These are phyloP conservation scores for Dichetophora obliterata DNA, from an alignment of 2,888 invertebrate genomes.

Conservation along the genomic window DNA sequence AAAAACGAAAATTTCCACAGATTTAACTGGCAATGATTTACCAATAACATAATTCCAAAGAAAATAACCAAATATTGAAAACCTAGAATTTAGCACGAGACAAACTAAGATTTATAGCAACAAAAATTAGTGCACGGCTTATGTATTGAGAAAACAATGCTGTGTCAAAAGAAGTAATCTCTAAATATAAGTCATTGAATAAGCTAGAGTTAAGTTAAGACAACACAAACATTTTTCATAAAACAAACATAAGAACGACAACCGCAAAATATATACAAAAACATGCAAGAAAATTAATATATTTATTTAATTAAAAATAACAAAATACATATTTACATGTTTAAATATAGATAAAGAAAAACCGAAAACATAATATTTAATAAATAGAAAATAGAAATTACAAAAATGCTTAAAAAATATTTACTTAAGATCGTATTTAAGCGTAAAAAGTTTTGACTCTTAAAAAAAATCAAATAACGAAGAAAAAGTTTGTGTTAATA, in stretches of 20 bases:
- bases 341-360: conserved; percentile 18
- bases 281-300: conserved; percentile 41
- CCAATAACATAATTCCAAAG: too few species aligned
- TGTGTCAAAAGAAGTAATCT: not conserved
- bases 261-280: conserved; percentile 10
- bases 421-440: not conserved
- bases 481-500: not conserved
- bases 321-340: conserved; percentile 36
- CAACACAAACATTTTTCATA: not conserved
- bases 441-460: not conserved
- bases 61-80: too few species aligned
- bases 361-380: conserved; percentile 9
- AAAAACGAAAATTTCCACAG: too few species aligned
- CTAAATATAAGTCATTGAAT: not conserved
- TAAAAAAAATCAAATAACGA: not conserved
- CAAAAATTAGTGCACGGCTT: too few species aligned
- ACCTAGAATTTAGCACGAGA: too few species aligned
- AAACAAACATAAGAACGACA: not conserved
- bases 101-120: too few species aligned
- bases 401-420: not conserved
- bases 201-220: not conserved
- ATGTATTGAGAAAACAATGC: not conserved
- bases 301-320: conserved; percentile 16
- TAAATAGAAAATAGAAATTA: not conserved
- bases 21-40: too few species aligned